Base-by-base conservation (phyloP, 1,140 invertebrate species). In the Monomorium pharaonis region DNA sequence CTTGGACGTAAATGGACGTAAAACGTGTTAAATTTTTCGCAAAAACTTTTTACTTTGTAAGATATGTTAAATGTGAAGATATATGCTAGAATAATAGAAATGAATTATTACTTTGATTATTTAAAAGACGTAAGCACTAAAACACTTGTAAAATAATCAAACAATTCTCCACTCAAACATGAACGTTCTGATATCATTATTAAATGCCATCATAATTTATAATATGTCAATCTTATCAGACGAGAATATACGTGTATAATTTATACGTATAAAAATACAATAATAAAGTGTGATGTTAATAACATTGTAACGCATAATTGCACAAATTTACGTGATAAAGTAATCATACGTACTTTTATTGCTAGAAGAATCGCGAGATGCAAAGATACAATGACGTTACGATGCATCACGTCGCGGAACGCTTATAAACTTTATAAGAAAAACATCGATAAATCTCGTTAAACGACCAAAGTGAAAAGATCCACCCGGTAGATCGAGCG, bases 401-500 rank as follows among this genome's bases (percentile, higher is more conserved):
- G 18, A 58, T 83, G 37, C 27, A 5, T 3, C 3, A 44, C 60
- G 7, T 58, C 24, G 27, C 21, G 10, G 9, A 12, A 21, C n/a
- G 21, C 9, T 24, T 24, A 37, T 72, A 51, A 58, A 44, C 4
- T 9, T 37, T 78, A 47, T 70, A 54, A 24, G 14, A 2, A 72
- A n/a, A 33, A 74, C 16, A 27, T 80, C 49, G 10, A 21, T 74
- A 44, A 65, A 83, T 58, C 56, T 83, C n/a, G 18, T 44, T 51
- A 51, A 7, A 33, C 16, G 24, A 58, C 4, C 33, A 42, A 14
- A 33, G 10, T 58, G n/a, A 84, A 88, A 86, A 77, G 78, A 85
- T 70, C 77, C 91, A 91, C 90, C 87, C 90, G 90, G 88, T 91
- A 88, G 75, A 87, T 90, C 65, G 85, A 88, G 86, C 89, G 72